A percentile compares a stretch with the other conserved stretches of the same genome.
phyloP scores from a whole-genome alignment of 2,888 invertebrate species.

The Eristalis pertinax region DNA sequence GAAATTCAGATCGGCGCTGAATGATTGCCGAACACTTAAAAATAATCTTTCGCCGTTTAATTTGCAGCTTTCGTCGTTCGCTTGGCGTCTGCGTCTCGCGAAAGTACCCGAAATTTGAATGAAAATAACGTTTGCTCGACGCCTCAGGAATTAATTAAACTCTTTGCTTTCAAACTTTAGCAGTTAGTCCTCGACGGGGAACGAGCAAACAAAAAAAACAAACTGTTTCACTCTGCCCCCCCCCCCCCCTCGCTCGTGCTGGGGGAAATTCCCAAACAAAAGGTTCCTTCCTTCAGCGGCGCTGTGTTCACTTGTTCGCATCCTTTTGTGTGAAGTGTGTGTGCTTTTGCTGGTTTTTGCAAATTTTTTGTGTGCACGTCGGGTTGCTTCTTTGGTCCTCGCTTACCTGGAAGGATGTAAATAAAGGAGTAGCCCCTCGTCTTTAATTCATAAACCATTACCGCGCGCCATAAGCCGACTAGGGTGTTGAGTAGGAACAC shows the following conservation, averaged over 20 bases:
- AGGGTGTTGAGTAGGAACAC: background rate
- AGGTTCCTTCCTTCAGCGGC: background rate
- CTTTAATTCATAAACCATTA: slow-evolving; percentile 41
- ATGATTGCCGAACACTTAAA: slow-evolving; percentile 20
- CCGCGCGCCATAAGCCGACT: slow-evolving; percentile 8
- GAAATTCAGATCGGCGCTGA: slow-evolving; percentile 2
- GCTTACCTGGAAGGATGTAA: slow-evolving; percentile 15
- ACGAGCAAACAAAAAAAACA: background rate
- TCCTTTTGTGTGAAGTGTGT: background rate
- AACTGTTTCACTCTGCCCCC: background rate
- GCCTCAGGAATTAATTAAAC: slow-evolving; percentile 42
- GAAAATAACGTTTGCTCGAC: background rate
- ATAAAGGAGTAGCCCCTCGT: slow-evolving; percentile 13
- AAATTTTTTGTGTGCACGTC: background rate
- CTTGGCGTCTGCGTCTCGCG: background rate
- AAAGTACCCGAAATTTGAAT: background rate
- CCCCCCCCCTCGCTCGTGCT: background rate
- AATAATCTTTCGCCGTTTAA: slow-evolving; percentile 15
- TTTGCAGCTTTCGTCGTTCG: background rate
- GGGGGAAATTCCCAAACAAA: background rate
- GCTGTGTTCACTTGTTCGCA: background rate
- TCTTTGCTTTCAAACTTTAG: slow-evolving; percentile 27
- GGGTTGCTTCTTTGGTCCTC: slow-evolving; percentile 1
- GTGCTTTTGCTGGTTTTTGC: background rate
- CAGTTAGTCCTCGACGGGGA: background rate